Base-by-base conservation (phyloP, 2,888 invertebrate genomes). In the Xylota sylvarum region DNA sequence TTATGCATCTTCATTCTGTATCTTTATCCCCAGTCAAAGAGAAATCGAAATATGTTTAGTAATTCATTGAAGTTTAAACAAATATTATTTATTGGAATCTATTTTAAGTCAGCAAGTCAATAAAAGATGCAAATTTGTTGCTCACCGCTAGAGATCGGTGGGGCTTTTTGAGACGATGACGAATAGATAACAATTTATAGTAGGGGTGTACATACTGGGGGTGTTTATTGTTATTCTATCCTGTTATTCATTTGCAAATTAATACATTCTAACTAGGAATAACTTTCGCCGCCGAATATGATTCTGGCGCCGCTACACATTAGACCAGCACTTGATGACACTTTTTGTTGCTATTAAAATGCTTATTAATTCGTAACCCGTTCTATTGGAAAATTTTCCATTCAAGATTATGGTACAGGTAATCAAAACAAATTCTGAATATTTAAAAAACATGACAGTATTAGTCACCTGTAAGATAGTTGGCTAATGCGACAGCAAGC, bases 311-410 rank as follows among this genome's bases (percentile, higher is more conserved):
- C 17, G 5, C 12, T 58, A 23, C 19, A 12, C 43, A 9, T 30
- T 12, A 5, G 43, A 32, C 64, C 46, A 64, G 48, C 12, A 64
- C n/a, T 14, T 48, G 27, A 27, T 19, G 60, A 14, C 23, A 60
- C 60, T 23, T 14, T 14, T 17, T 2, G 1, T 12, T n/a, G n/a
- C 40, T 40, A 48, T 19, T 10, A n/a, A 46, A 46, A 30, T 64
- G 17, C 17, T 43, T 19, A 62, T 65, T 32, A 23, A 65, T 35
- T 65, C 48, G 12, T 17, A 50, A 65, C 65, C 23, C 48, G 64
- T 64, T 64, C 48, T 64, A 17, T n/a, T 46, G 2, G 9, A 62
- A 58, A 37, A 37, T 9, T 12, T 12, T 9, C 50, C 23, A 23
- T 10, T 50, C 50, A 4, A 17, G 56, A 32, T 3, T 58, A 35